Conservation (phyloP, 1,140 invertebrate genomes). For the Chironomus striatipennis region DNA sequence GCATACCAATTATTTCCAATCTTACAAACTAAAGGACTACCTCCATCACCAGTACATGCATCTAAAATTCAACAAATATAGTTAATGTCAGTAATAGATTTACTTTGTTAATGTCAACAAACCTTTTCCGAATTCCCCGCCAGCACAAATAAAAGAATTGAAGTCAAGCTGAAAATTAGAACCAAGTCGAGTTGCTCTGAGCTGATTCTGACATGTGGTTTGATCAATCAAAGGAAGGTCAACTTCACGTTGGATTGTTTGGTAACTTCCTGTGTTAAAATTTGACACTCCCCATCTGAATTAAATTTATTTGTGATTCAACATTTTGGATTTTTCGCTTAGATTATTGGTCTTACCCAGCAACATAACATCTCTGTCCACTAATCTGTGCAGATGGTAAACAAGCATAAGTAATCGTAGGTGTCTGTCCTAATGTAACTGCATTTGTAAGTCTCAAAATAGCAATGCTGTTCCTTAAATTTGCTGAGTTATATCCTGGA, state of each 20-base stretch:
- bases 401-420: constrained; percentile 64
- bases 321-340: too few relatives aligned
- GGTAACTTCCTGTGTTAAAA: constrained; percentile 58
- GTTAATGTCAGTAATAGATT: too few relatives aligned
- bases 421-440: constrained; percentile 55
- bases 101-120: background rate
- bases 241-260: constrained; percentile 57
- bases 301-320: too few relatives aligned
- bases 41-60: constrained; percentile 72
- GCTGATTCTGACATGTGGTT: constrained; percentile 50
- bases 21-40: constrained; percentile 62
- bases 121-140: constrained; percentile 58
- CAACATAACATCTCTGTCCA: constrained; percentile 49
- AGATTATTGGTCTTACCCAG: background rate
- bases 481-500: constrained; percentile 53
- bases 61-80: constrained; percentile 38
- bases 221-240: constrained; percentile 58
- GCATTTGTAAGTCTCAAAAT: constrained; percentile 51
- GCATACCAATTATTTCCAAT: constrained; percentile 45
- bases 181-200: constrained; percentile 57
- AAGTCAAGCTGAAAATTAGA: constrained; percentile 50
- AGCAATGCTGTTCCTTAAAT: constrained; percentile 61
- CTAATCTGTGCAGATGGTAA: constrained; percentile 50
- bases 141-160: constrained; percentile 64
- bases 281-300: constrained; percentile 76